Evolutionary conservation across 2,888 invertebrate species (phyloP).

Genomic region (Thelaira solivaga): DNA sequence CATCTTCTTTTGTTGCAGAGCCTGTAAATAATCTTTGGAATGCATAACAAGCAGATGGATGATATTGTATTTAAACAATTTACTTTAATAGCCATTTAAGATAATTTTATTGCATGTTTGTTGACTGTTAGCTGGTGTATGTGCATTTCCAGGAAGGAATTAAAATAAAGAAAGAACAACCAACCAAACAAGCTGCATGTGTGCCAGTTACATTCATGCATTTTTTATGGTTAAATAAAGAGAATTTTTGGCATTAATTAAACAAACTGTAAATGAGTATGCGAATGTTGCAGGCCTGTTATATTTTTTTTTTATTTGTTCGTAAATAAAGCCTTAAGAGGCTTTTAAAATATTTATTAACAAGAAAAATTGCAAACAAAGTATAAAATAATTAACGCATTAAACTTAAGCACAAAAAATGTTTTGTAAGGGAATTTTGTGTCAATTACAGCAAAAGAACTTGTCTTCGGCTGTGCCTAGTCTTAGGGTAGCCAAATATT

Average conservation of each 20-base stretch:
- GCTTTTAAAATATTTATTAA: no score
- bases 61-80: constrained; percentile 52
- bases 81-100: constrained; percentile 52
- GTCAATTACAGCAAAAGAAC: no score
- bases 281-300: no score
- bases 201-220: neutral
- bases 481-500: no score
- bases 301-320: no score
- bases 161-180: neutral
- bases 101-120: constrained; percentile 32
- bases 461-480: no score
- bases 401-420: no score
- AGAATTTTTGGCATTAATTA: constrained; percentile 34
- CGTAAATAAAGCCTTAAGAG: no score
- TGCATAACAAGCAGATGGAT: constrained; percentile 8
- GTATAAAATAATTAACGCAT: no score
- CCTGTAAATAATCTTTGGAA: neutral
- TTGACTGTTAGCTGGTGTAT: neutral
- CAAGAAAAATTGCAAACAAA: no score
- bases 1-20: neutral
- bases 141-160: constrained; percentile 26
- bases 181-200: neutral
- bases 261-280: neutral
- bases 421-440: no score
- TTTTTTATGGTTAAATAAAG: constrained; percentile 6